A percentile compares a stretch with the other conserved stretches of the same genome.
phyloP scores from a whole-genome alignment of 2,888 invertebrate genomes.

The Scrobipalpa atriplicella region DNA sequence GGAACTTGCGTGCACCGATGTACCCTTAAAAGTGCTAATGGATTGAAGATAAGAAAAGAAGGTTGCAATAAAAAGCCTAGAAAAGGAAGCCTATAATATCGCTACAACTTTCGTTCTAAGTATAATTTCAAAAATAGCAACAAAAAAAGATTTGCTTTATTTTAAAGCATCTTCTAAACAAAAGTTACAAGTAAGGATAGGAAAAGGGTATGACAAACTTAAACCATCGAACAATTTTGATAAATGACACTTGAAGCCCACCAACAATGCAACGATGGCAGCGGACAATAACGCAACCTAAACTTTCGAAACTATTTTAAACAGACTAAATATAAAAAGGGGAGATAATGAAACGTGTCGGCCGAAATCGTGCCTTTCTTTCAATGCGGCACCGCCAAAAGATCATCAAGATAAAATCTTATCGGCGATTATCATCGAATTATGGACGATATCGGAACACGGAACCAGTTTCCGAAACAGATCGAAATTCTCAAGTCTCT shows the following conservation, averaged over 20 bases:
- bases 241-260: neutral
- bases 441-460: slow-evolving; percentile 3
- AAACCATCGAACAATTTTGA: neutral
- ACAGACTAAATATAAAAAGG: neutral
- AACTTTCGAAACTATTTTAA: slow-evolving; percentile 10
- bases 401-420: slow-evolving; percentile 16
- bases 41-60: slow-evolving; percentile 43
- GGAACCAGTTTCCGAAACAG: neutral
- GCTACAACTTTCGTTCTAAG: too few species aligned
- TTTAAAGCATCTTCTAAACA: too few species aligned
- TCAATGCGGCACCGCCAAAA: slow-evolving; percentile 19
- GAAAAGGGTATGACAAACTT: neutral
- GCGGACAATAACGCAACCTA: neutral
- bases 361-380: slow-evolving; percentile 8
- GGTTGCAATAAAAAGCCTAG: slow-evolving; percentile 16
- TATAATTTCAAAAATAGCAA: too few species aligned
- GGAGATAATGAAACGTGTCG: slow-evolving; percentile 8
- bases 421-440: slow-evolving; percentile 6
- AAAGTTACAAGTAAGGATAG: too few species aligned
- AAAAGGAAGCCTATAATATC: neutral
- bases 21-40: slow-evolving; percentile 75
- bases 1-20: slow-evolving; percentile 66
- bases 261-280: neutral
- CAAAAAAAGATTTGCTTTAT: too few species aligned
- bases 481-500: neutral